Percentiles rank a stretch among this genome's conserved stretches.
Conservation (phyloP, 2,888 invertebrate species). For the Petrolisthes manimaculis region DNA sequence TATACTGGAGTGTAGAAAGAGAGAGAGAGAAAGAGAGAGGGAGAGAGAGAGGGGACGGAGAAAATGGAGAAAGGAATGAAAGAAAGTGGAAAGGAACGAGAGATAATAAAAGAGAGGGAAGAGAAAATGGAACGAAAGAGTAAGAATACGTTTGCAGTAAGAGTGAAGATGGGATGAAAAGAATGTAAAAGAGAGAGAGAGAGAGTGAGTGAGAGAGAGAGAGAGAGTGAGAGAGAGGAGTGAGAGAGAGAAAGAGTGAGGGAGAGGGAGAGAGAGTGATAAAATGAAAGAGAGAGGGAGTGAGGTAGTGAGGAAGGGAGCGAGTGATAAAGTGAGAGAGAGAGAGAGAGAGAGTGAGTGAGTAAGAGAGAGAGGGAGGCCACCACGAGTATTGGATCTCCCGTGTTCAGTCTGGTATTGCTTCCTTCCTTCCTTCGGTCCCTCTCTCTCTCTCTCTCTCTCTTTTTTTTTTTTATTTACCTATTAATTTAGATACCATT, state of each 20-base stretch:
- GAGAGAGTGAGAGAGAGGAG: neutral
- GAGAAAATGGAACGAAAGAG: neutral
- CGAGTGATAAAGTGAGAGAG: neutral
- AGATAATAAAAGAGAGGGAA: too few species aligned
- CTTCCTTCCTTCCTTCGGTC: neutral
- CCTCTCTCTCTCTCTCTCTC: neutral
- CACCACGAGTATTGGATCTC: neutral
- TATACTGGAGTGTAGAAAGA: too few species aligned
- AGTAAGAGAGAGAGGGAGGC: neutral
- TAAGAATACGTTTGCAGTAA: neutral
- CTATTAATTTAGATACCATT: neutral
- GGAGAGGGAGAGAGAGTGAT: neutral
- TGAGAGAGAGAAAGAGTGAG: neutral
- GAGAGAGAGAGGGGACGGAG: too few species aligned
- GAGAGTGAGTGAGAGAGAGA: neutral
- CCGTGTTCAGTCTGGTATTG: neutral
- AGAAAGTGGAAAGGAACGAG: neutral
- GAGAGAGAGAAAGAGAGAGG: too few species aligned
- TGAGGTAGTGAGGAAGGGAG: neutral
- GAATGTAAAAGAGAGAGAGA: neutral
- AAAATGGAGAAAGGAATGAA: neutral
- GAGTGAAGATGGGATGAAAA: neutral
- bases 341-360: constrained; percentile 11
- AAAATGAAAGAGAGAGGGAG: neutral
- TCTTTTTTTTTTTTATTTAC: too few species aligned